Conservation (phyloP, 2,888 invertebrate genomes). For the Callyntrura guangdongensis region DNA sequence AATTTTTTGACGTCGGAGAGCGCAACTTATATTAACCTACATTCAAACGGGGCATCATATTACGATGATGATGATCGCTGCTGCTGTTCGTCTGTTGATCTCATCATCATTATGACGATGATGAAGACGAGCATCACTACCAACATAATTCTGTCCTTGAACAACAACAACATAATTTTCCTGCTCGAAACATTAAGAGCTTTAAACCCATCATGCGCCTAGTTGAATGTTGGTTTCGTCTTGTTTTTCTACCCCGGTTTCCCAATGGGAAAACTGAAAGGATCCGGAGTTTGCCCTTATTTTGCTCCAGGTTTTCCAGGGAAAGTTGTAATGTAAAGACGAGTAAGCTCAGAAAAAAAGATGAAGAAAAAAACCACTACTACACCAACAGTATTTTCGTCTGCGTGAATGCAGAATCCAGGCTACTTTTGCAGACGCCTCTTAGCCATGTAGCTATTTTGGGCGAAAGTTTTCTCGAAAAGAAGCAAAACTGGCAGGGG, state of each 20-base stretch:
- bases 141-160: neutral
- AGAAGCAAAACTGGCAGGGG: neutral
- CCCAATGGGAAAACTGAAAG: slow-evolving; percentile 13
- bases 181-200: slow-evolving; percentile 7
- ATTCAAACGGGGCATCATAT: neutral
- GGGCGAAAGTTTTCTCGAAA: neutral
- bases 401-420: neutral
- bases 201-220: neutral
- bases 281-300: slow-evolving; percentile 52
- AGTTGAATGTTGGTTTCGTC: neutral
- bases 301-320: neutral
- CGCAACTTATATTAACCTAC: slow-evolving; percentile 3
- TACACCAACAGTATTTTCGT: neutral
- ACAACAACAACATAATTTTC: neutral
- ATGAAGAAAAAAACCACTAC: neutral
- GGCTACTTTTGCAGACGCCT: neutral
- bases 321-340: neutral
- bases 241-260: neutral
- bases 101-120: slow-evolving; percentile 54
- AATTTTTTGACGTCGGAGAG: too few species aligned
- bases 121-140: slow-evolving; percentile 31
- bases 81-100: neutral
- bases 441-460: neutral
- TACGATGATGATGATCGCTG: neutral
- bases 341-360: neutral